These are phyloP conservation scores for Macrotus californicus DNA, from an alignment of 2,113 vertebrate genomes.

Conservation along the genomic window DNA sequence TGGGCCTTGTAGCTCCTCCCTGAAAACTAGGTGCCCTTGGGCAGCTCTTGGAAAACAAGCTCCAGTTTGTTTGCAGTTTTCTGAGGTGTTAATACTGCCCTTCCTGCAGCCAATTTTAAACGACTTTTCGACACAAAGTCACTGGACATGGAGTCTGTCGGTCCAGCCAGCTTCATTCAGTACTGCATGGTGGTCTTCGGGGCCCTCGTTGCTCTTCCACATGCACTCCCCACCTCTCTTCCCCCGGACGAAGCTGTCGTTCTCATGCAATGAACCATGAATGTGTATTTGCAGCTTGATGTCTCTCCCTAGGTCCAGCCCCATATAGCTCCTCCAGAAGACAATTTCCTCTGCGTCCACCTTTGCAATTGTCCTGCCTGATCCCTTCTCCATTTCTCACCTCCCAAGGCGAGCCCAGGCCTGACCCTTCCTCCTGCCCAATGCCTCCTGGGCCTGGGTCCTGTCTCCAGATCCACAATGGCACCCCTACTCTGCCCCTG, in stretches of 20 bases:
- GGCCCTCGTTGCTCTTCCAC: neutral
- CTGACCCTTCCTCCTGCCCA: neutral
- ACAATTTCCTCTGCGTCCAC: too few species aligned
- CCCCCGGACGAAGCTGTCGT: rapidly evolving
- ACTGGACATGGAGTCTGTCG: neutral
- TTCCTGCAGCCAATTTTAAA: neutral
- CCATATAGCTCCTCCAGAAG: neutral
- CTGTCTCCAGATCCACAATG: neutral
- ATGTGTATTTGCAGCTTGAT: neutral
- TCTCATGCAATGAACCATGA: neutral
- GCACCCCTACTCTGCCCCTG: rapidly evolving
- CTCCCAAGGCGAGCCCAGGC: neutral
- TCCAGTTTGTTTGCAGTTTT: neutral
- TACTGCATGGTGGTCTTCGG: rapidly evolving
- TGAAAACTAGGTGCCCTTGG: neutral
- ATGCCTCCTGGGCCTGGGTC: neutral
- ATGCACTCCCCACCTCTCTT: neutral
- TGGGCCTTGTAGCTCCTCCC: neutral
- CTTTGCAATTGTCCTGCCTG: neutral
- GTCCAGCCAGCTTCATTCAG: neutral
- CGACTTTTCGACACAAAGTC: neutral
- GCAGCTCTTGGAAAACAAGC: neutral
- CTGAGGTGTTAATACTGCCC: neutral
- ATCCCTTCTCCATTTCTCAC: rapidly evolving
- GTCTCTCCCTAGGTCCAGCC: neutral